phyloP scores from a whole-genome alignment of 2,113 vertebrate species.

The Alethe diademata region DNA sequence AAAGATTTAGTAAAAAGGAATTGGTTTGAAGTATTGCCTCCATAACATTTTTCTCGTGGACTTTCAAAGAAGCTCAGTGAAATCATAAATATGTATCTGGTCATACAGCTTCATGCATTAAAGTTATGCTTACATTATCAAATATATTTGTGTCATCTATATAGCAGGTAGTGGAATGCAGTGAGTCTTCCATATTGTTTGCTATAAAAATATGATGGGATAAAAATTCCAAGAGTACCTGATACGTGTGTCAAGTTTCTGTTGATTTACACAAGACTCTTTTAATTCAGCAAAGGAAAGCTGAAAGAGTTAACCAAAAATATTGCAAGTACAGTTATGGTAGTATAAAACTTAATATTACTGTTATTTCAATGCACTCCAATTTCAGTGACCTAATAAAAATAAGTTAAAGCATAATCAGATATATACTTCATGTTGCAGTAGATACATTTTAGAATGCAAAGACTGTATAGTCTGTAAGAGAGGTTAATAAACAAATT shows the following conservation, averaged over 20 bases:
- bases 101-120: background rate
- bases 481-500: conserved; percentile 35
- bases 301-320: conserved; percentile 51
- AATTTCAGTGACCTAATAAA: conserved; percentile 31
- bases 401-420: conserved; percentile 48
- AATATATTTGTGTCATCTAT: background rate
- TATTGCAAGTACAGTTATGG: background rate
- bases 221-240: conserved; percentile 39
- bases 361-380: background rate
- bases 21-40: background rate
- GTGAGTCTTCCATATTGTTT: background rate
- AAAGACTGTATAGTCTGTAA: conserved; percentile 28
- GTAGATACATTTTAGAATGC: conserved; percentile 13
- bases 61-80: background rate
- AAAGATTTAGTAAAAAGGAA: background rate
- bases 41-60: background rate
- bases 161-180: background rate
- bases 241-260: conserved; percentile 25
- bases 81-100: background rate
- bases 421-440: background rate
- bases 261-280: conserved; percentile 17
- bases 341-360: conserved; percentile 17
- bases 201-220: background rate
- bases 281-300: conserved; percentile 16
- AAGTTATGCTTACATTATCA: background rate